phyloP scores from a whole-genome alignment of 2,797 vertebrate species.

The Salmo trutta region DNA sequence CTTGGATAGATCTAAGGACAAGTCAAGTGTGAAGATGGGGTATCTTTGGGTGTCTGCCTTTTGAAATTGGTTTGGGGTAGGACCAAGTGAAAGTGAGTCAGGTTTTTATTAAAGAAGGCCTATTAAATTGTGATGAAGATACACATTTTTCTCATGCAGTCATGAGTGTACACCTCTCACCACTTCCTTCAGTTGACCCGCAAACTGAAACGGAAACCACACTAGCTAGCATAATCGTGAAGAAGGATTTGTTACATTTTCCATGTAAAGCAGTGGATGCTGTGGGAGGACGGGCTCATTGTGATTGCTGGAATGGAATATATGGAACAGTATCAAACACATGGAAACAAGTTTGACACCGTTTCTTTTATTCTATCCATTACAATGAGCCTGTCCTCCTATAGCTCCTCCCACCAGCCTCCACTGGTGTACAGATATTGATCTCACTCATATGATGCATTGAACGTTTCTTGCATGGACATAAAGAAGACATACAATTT shows the following conservation, averaged over 20 bases:
- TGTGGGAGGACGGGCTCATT: too few species aligned
- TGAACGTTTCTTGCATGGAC: neutral
- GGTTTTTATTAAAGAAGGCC: neutral
- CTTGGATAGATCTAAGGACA: neutral
- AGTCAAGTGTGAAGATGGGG: neutral
- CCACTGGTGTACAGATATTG: neutral
- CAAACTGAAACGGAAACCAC: conserved; percentile 24
- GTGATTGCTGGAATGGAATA: too few species aligned
- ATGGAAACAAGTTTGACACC: too few species aligned
- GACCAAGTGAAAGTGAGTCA: neutral
- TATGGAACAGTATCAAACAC: too few species aligned
- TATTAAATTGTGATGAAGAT: neutral
- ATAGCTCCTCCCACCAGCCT: too few species aligned
- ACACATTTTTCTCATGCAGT: neutral
- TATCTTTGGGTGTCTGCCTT: neutral
- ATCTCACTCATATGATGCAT: neutral
- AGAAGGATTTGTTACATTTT: neutral
- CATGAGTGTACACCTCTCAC: conserved; percentile 33
- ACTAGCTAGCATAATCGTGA: neutral
- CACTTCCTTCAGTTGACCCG: conserved; percentile 54
- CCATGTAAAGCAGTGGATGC: neutral
- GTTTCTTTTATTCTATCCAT: too few species aligned
- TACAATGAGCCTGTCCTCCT: too few species aligned
- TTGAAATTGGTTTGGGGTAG: neutral
- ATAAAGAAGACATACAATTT: neutral